A percentile compares a stretch with the other conserved stretches of the same genome.
These are phyloP conservation scores for Crambe crambe DNA, from an alignment of 37 sponge, comb jelly and placozoan genomes.

Conservation along the genomic window DNA sequence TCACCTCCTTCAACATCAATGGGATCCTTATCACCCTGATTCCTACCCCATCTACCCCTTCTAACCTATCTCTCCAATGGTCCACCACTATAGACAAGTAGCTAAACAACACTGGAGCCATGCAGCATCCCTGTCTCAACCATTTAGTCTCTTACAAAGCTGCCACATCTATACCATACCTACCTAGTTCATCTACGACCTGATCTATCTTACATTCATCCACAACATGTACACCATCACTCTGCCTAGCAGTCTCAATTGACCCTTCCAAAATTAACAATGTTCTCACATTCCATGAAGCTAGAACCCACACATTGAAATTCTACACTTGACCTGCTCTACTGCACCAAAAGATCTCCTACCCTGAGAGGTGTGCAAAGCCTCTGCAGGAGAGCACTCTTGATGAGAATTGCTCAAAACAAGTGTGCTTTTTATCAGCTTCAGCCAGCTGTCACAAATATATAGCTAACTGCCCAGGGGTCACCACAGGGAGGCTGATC, in stretches of 20 bases:
- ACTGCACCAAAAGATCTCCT: conserved; percentile 4
- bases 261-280: conserved; percentile 5
- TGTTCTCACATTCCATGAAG: conserved; percentile 24
- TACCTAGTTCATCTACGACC: conserved; percentile 2
- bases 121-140: no score
- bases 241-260: conserved; percentile 8
- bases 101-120: no score
- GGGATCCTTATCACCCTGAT: no score
- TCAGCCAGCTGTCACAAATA: not conserved
- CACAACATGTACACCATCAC: not conserved
- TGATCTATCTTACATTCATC: conserved; percentile 4
- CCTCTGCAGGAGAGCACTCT: conserved; percentile 54
- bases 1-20: no score
- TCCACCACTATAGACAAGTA: no score
- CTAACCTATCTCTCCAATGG: no score
- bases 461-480: not conserved
- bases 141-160: conserved; percentile 27
- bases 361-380: conserved; percentile 38
- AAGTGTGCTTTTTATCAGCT: not conserved
- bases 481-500: not conserved
- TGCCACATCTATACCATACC: conserved; percentile 7
- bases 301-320: conserved; percentile 10
- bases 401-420: not conserved
- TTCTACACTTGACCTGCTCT: not conserved
- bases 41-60: no score